Evolutionary conservation across 2,888 invertebrate genomes (phyloP).

Genomic region (Tridacna crocea): DNA sequence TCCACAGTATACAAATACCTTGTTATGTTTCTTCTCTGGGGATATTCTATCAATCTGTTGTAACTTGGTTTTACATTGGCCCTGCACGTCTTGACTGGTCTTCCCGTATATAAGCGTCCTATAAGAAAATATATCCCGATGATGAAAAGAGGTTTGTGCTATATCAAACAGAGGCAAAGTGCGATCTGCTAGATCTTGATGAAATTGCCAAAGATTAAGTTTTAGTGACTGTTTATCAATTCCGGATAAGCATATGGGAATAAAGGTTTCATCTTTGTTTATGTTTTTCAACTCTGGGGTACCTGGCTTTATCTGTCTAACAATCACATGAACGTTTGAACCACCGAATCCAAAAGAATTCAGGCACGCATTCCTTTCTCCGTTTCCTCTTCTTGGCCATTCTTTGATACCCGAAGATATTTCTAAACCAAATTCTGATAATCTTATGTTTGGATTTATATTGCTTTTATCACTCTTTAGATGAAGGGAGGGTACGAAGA

Average conservation of each 20-base stretch:
- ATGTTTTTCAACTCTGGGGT: no score
- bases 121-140: conserved; percentile 41
- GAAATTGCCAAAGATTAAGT: neutral
- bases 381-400: conserved; percentile 46
- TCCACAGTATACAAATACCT: conserved; percentile 73
- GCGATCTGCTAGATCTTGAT: neutral
- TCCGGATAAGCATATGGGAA: conserved; percentile 13
- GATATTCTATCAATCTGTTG: neutral
- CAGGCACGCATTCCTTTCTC: conserved; percentile 63
- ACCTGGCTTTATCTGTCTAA: conserved; percentile 36
- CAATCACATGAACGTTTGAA: conserved; percentile 73
- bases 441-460: conserved; percentile 66
- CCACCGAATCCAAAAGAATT: conserved; percentile 79
- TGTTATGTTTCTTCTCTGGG: neutral
- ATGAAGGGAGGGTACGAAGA: conserved; percentile 69
- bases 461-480: conserved; percentile 52
- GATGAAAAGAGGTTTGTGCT: conserved; percentile 46
- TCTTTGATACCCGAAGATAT: conserved; percentile 51
- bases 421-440: conserved; percentile 59
- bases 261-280: neutral
- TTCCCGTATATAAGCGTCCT: conserved; percentile 32
- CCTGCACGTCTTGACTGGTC: neutral
- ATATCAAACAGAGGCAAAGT: neutral
- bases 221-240: conserved; percentile 8
- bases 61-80: neutral